These are phyloP conservation scores for Microdon myrmicae DNA, from an alignment of 2,888 invertebrate species.

Conservation along the genomic window DNA sequence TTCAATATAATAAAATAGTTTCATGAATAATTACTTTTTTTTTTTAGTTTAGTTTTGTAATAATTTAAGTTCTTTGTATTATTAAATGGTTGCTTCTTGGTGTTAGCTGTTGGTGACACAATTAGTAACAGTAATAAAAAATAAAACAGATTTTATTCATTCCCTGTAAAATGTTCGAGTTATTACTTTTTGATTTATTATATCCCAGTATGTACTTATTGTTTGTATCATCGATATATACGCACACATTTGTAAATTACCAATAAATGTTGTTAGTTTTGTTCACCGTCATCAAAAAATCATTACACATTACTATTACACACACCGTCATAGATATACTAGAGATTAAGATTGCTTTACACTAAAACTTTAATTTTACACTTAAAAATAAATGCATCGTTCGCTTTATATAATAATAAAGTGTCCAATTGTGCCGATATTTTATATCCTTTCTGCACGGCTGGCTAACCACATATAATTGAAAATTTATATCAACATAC, in stretches of 20 bases:
- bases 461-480: too few species aligned
- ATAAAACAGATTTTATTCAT: constrained; percentile 10
- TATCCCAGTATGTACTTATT: constrained; percentile 50
- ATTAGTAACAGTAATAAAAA: constrained; percentile 1
- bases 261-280: constrained; percentile 18
- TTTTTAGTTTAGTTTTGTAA: constrained; percentile 11
- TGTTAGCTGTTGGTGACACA: constrained; percentile 17
- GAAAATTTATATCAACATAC: too few species aligned
- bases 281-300: constrained; percentile 16
- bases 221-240: constrained; percentile 12
- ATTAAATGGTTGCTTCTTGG: background rate
- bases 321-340: constrained; percentile 21
- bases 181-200: constrained; percentile 35
- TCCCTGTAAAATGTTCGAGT: constrained; percentile 16
- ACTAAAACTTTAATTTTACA: too few species aligned
- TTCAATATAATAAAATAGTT: constrained; percentile 12
- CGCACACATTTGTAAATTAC: constrained; percentile 36
- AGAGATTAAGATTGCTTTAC: too few species aligned
- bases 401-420: too few species aligned
- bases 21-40: constrained; percentile 15
- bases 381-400: too few species aligned
- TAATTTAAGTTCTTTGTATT: constrained; percentile 10
- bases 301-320: constrained; percentile 10
- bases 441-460: too few species aligned
- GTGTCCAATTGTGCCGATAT: too few species aligned